Percentiles rank a stretch among this genome's conserved stretches.
Evolutionary conservation across 2,113 vertebrate genomes (phyloP).

Genomic region (Acanthisitta chloris): DNA sequence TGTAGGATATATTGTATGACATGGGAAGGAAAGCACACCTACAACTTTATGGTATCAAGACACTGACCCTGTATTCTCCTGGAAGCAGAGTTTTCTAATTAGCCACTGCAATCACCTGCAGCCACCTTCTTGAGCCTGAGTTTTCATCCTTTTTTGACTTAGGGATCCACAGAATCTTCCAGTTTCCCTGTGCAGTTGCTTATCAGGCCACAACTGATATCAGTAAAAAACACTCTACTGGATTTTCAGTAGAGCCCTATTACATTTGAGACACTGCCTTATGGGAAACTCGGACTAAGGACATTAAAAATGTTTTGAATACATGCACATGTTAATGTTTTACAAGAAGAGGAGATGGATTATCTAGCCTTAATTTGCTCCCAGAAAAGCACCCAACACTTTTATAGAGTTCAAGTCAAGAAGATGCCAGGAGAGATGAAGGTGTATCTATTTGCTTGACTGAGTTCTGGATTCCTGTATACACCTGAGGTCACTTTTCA

Average conservation of each 20-base stretch:
- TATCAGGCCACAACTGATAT: not conserved
- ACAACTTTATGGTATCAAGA: not conserved
- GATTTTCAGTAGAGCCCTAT: not conserved
- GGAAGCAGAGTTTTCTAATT: not conserved
- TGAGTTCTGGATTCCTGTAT: not conserved
- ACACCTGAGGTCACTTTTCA: not conserved
- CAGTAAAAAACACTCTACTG: not conserved
- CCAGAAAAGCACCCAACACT: not conserved
- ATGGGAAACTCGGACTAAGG: not conserved
- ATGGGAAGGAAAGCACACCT: not conserved
- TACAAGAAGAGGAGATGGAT: not conserved
- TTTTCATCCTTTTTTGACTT: not conserved
- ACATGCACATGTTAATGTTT: not conserved
- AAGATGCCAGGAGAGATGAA: not conserved
- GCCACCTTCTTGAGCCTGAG: not conserved
- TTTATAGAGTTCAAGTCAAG: not conserved
- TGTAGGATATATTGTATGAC: not conserved
- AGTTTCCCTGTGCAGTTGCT: not conserved
- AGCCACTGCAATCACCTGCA: not conserved
- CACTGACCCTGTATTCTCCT: not conserved
- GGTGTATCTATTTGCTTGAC: not conserved
- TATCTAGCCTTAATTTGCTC: not conserved
- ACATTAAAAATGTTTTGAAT: not conserved
- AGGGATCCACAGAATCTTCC: not conserved
- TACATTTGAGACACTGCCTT: not conserved